Conservation (phyloP, 2,113 vertebrate species). For the Manacus vitellinus region DNA sequence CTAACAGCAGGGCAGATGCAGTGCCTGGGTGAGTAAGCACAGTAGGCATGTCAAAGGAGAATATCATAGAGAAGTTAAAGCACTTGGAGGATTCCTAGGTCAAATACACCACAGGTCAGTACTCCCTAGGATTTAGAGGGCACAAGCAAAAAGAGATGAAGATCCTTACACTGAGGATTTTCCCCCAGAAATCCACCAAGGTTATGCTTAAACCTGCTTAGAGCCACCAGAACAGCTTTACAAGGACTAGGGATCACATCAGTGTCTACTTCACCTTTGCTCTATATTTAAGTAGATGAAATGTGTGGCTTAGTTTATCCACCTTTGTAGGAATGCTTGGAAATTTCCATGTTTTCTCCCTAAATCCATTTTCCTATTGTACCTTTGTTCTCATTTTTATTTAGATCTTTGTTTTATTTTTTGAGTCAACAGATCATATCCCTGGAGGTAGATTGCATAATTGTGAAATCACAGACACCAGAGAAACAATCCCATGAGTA, state of each 20-base stretch:
- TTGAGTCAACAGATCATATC: neutral
- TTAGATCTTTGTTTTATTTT: neutral
- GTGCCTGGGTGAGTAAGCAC: neutral
- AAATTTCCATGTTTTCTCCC: neutral
- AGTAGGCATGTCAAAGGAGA: neutral
- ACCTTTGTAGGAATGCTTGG: neutral
- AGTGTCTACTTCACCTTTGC: neutral
- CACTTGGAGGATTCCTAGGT: neutral
- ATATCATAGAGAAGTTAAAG: neutral
- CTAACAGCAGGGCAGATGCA: neutral
- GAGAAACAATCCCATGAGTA: neutral
- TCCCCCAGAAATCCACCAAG: neutral
- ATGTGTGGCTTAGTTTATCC: neutral
- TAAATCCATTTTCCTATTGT: neutral
- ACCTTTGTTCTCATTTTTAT: neutral
- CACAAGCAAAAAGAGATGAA: neutral
- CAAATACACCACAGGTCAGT: neutral
- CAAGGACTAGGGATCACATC: neutral
- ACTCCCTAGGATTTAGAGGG: neutral
- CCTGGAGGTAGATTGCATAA: conserved; percentile 19
- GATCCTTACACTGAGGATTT: neutral
- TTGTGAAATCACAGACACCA: conserved; percentile 45
- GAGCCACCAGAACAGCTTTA: neutral
- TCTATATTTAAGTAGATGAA: neutral
- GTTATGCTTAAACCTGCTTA: neutral